These are phyloP conservation scores for Daptonema setosum DNA, from an alignment of 2,888 invertebrate genomes.

Conservation along the genomic window DNA sequence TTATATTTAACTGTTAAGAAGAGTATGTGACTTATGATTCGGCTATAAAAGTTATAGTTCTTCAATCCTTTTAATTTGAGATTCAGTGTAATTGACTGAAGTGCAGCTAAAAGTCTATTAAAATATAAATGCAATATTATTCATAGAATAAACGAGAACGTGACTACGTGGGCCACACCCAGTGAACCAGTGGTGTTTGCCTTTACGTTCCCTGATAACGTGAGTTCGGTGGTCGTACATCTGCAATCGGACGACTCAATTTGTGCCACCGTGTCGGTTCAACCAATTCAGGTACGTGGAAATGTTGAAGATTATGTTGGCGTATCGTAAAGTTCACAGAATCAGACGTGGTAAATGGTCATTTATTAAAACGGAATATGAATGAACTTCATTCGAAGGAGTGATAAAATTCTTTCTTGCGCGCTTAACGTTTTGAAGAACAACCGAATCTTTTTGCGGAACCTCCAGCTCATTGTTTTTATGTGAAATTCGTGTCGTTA, in stretches of 20 bases:
- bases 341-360: background rate
- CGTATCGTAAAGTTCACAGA: background rate
- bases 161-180: conserved; percentile 31
- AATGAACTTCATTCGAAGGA: too few relatives aligned
- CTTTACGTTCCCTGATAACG: conserved; percentile 37
- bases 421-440: too few relatives aligned
- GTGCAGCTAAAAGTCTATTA: too few relatives aligned
- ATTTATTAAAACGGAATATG: too few relatives aligned
- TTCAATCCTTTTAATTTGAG: background rate
- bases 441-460: too few relatives aligned
- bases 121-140: background rate
- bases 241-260: conserved; percentile 32
- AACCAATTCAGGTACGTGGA: conserved; percentile 39
- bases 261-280: conserved; percentile 57
- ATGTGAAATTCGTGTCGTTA: too few relatives aligned
- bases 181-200: conserved; percentile 42
- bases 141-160: conserved; percentile 18
- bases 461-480: too few relatives aligned
- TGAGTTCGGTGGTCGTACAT: conserved; percentile 27
- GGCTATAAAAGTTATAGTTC: too few relatives aligned
- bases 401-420: too few relatives aligned
- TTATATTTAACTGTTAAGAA: background rate
- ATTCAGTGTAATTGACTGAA: background rate
- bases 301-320: background rate
- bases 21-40: background rate